Evolutionary conservation across 2,797 vertebrate genomes (phyloP).

Genomic region (Dallia pectoralis): DNA sequence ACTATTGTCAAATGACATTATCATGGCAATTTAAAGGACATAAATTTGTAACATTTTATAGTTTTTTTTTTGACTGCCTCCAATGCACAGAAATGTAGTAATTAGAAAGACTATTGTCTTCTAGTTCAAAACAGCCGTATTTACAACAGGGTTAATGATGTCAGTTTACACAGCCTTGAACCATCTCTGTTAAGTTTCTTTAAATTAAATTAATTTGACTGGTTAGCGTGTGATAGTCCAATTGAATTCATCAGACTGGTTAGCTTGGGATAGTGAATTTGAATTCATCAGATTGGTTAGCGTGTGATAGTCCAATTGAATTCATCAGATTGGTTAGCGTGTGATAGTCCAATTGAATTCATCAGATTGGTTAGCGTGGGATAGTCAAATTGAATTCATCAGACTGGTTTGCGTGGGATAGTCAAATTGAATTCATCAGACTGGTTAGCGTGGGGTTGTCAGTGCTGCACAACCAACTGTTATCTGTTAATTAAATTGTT

Average conservation of each 20-base stretch:
- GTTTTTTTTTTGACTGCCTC: constrained; percentile 25
- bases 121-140: constrained; percentile 17
- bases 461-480: constrained; percentile 11
- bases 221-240: no score
- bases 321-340: constrained; percentile 21
- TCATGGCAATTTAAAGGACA: constrained; percentile 24
- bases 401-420: no score
- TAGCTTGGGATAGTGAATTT: neutral
- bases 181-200: neutral
- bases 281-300: constrained; percentile 19
- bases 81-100: constrained; percentile 6
- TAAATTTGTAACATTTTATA: constrained; percentile 5
- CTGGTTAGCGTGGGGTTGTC: constrained; percentile 21
- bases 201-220: no score
- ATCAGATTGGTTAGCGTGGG: no score
- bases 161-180: constrained; percentile 13
- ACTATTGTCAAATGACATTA: constrained; percentile 19
- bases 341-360: constrained; percentile 6
- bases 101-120: constrained; percentile 16
- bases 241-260: no score
- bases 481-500: constrained; percentile 17
- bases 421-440: constrained; percentile 19
- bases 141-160: neutral
- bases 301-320: constrained; percentile 19
- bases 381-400: no score